Evolutionary conservation across 37 sponge, comb jelly and placozoan genomes (phyloP), one percentile per base, ranked within the genome.

Genomic region (Axinella damicornis): DNA sequence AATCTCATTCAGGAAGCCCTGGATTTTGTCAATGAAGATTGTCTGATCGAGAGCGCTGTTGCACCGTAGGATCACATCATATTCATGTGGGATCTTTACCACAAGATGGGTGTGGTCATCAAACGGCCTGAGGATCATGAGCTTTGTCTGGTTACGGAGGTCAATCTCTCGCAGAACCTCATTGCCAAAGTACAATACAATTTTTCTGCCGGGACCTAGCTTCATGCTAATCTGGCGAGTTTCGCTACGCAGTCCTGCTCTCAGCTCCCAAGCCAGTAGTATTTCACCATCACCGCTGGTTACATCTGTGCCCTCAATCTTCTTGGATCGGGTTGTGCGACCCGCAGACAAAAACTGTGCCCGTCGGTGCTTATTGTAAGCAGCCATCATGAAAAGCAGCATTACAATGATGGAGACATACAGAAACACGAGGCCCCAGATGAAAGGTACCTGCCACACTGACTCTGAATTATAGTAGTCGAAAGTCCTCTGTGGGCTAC

Each of bases 401-500:
- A 80, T 57, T 25, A 89, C 85, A 33, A 84, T 66, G 31, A 94
- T 57, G 31, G 69, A 78, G n/a, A 91, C 65, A 72, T 78, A 88
- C 55, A 96, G 38, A 79, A 95, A 95, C 21, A 74, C 73, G 19
- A 86, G 46, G 15, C 79, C 89, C 93, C 93, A 93, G 28, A 93
- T 40, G 52, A 93, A 21, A 63, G 93, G 93, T 18, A 88, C 40
- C 62, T 89, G 84, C 64, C 59, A 93, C 38, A 63, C 82, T n/a
- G 89, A 89, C 59, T 85, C 64, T 25, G 21, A 21, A 68, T 89
- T 88, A 68, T 89, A 93, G 69, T 92, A 95, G 77, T 95, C 95
- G 54, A 92, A 92, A 72, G 81, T 87, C 18, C 69, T 22, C 32
- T 89, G 89, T 15, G 22, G 61, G 24, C 76, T 79, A 54, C 97